A percentile compares a stretch with the other conserved stretches of the same genome.
These are phyloP conservation scores for Empidonax traillii DNA, from an alignment of 2,113 vertebrate species.

Conservation along the genomic window DNA sequence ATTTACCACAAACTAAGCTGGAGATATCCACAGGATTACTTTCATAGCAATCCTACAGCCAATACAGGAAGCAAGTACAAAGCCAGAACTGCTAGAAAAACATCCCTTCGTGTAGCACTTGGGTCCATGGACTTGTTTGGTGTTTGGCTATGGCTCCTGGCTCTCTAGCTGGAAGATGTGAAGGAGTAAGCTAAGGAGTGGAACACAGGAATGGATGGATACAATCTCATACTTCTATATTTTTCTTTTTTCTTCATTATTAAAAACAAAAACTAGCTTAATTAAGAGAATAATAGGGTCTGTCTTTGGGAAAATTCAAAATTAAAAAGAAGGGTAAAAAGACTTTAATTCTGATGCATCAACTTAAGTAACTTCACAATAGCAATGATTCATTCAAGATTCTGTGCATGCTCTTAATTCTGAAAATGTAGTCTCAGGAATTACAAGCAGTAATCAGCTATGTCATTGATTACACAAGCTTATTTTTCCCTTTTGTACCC, in stretches of 20 bases:
- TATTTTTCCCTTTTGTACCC: neutral
- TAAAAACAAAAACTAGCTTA: neutral
- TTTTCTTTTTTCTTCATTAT: neutral
- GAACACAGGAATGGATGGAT: neutral
- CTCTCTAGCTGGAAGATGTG: neutral
- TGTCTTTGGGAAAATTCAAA: neutral
- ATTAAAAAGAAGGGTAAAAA: neutral
- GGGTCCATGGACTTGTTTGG: neutral
- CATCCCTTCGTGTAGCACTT: conserved; percentile 6
- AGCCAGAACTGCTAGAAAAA: conserved; percentile 54
- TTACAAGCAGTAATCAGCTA: neutral
- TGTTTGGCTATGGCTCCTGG: conserved; percentile 24
- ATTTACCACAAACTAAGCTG: conserved; percentile 25
- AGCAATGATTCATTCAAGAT: neutral
- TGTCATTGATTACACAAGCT: neutral
- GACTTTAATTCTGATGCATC: neutral
- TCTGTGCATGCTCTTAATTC: neutral
- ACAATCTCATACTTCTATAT: neutral
- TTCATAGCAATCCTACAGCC: conserved; percentile 4
- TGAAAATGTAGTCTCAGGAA: neutral
- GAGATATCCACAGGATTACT: conserved; percentile 23
- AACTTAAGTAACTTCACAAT: neutral
- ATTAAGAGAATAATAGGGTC: neutral
- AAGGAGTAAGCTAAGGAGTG: neutral
- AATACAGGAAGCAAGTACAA: conserved; percentile 41